Evolutionary conservation across 2,888 invertebrate species (phyloP).

Genomic region (Phyto melanocephala): DNA sequence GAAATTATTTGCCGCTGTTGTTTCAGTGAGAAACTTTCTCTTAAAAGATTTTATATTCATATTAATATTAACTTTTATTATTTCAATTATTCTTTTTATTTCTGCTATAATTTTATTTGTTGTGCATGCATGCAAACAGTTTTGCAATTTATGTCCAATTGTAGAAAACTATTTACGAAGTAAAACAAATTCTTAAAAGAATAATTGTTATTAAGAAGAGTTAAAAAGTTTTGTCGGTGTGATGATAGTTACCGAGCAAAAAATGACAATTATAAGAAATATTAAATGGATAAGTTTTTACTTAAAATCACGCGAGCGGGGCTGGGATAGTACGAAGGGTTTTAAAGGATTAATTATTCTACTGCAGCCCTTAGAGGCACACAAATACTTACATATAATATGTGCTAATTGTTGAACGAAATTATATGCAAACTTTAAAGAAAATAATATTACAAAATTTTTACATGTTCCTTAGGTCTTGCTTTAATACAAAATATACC

Average conservation of each 20-base stretch:
- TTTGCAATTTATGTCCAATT: slow-evolving; percentile 63
- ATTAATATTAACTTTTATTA: slow-evolving; percentile 23
- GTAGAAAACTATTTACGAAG: slow-evolving; percentile 44
- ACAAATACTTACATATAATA: too few relatives aligned
- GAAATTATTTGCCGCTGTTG: neutral
- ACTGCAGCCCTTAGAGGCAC: too few relatives aligned
- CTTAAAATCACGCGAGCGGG: too few relatives aligned
- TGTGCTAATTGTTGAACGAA: too few relatives aligned
- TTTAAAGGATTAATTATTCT: too few relatives aligned
- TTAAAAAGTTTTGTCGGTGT: slow-evolving; percentile 41
- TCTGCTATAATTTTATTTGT: slow-evolving; percentile 39
- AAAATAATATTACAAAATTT: too few relatives aligned
- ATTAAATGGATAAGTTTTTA: too few relatives aligned
- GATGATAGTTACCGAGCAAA: slow-evolving; percentile 23
- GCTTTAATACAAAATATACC: too few relatives aligned
- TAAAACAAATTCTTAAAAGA: slow-evolving; percentile 33
- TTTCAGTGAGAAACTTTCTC: slow-evolving; percentile 15
- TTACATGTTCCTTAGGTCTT: too few relatives aligned
- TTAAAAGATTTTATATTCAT: slow-evolving; percentile 22
- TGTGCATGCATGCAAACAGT: slow-evolving; percentile 32
- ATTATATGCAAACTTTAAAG: too few relatives aligned
- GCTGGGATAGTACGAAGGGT: too few relatives aligned
- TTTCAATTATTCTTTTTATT: slow-evolving; percentile 12
- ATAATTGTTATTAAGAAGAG: slow-evolving; percentile 61
- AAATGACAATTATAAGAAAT: slow-evolving; percentile 4